Base-by-base conservation (phyloP, 2,113 vertebrate species). In the Spea multiplicata region DNA sequence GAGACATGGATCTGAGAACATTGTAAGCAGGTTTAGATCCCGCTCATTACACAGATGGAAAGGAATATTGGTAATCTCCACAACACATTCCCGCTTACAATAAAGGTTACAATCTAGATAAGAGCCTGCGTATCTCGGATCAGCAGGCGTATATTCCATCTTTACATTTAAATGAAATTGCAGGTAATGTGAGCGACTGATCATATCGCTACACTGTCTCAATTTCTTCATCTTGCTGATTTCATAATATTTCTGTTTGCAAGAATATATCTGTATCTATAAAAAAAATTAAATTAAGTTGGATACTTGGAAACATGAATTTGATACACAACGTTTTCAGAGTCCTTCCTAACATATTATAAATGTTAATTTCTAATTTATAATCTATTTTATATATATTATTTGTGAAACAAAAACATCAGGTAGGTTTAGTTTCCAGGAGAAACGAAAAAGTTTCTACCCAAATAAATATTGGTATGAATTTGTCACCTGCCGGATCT, bases 91-190 rank as follows among this genome's bases (percentile, higher is more conserved):
- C 76, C 66, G 70, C 59, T 79, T 72, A 79, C 76, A 72, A 79
- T 79, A 79, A 79, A 79, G 76, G 76, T 79, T 79, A 79, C 69
- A 73, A 79, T 79, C 76, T 79, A 80, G 77, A 80, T 80, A 80
- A 73, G 77, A 66, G 77, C 66, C 62, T 67, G 44, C n/a, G 71
- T 73, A 80, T 80, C 77, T 66, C 44, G 52, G 71, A 80, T 80
- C 71, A 80, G 77, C 77, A 80, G 77, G 77, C 77, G 64, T 73
- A 80, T 80, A 73, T 73, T 80, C 77, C 71, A 80, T 80, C 77
- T 80, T 73, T 80, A 80, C 71, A 80, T 80, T 80, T 73, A 80
- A 80, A 80, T 80, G 77, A 80, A 80, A 80, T 80, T 73, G 77
- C 70, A 80, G 62, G 77, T 80, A 80, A 80, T 73, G 70, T 80